Percentiles rank a stretch among this genome's conserved stretches.
Evolutionary conservation across 2,113 vertebrate species (phyloP).

Genomic region (Heptranchias perlo): DNA sequence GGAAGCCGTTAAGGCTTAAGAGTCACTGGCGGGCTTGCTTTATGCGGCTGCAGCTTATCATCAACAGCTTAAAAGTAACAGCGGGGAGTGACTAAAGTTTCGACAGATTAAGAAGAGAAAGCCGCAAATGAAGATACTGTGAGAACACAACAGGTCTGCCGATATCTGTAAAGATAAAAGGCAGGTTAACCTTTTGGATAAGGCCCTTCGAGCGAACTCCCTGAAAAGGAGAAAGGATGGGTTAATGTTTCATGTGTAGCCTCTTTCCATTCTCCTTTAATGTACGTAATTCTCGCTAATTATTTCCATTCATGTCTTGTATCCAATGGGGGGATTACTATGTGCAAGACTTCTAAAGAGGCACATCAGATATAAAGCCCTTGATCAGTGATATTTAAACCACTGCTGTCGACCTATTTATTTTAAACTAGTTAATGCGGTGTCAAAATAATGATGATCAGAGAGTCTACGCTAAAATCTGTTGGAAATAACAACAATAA

Average conservation of each 20-base stretch:
- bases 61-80: background rate
- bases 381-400: too few relatives aligned
- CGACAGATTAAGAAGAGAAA: background rate
- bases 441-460: too few relatives aligned
- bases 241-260: background rate
- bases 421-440: too few relatives aligned
- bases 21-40: too few relatives aligned
- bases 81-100: background rate
- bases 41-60: background rate
- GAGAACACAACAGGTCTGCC: background rate
- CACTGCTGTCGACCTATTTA: too few relatives aligned
- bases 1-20: too few relatives aligned
- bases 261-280: too few relatives aligned
- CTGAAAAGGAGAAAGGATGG: background rate
- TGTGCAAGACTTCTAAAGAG: too few relatives aligned
- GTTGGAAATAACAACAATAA: background rate
- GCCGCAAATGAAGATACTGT: background rate
- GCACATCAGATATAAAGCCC: too few relatives aligned
- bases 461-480: background rate
- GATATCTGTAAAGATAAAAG: background rate
- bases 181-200: background rate
- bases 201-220: background rate
- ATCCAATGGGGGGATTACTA: too few relatives aligned
- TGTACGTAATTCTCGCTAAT: background rate
- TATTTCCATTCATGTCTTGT: background rate